Conservation (phyloP, 2,113 vertebrate species). For the Aleadryas rufinucha region DNA sequence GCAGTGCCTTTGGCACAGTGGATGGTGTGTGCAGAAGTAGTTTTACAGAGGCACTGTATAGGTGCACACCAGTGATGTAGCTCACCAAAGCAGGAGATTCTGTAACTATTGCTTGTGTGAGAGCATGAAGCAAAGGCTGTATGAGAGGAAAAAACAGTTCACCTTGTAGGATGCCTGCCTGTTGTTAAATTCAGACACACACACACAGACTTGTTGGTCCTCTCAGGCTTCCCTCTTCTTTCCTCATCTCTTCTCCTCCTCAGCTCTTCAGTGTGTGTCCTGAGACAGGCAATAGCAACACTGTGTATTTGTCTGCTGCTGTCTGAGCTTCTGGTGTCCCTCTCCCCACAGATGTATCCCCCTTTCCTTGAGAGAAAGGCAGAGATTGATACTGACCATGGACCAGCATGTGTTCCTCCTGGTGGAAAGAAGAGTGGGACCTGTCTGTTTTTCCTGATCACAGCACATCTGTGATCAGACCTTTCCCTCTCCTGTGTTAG, state of each 20-base stretch:
- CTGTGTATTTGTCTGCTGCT: not conserved
- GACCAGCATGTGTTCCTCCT: not conserved
- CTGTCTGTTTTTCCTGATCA: not conserved
- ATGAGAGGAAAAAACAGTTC: not conserved
- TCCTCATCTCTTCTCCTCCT: not conserved
- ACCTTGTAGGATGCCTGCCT: not conserved
- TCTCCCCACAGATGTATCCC: not conserved
- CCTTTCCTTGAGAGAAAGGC: not conserved
- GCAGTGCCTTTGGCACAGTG: not conserved
- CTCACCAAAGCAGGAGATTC: not conserved
- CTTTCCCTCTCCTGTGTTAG: not conserved
- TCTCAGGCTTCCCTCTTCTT: not conserved
- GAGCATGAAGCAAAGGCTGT: not conserved
- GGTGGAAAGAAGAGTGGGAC: not conserved
- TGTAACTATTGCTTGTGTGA: not conserved
- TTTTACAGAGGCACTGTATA: not conserved
- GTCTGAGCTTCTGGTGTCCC: not conserved
- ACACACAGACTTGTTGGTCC: not conserved
- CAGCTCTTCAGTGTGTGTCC: not conserved
- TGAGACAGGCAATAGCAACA: not conserved
- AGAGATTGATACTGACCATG: not conserved
- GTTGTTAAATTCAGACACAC: not conserved
- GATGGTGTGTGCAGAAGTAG: not conserved
- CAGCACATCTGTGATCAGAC: fast-evolving
- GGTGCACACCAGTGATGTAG: fast-evolving